A percentile compares a stretch with the other conserved stretches of the same genome.
phyloP scores from a whole-genome alignment of 2,888 invertebrate genomes.

The Capitulum mitella region DNA sequence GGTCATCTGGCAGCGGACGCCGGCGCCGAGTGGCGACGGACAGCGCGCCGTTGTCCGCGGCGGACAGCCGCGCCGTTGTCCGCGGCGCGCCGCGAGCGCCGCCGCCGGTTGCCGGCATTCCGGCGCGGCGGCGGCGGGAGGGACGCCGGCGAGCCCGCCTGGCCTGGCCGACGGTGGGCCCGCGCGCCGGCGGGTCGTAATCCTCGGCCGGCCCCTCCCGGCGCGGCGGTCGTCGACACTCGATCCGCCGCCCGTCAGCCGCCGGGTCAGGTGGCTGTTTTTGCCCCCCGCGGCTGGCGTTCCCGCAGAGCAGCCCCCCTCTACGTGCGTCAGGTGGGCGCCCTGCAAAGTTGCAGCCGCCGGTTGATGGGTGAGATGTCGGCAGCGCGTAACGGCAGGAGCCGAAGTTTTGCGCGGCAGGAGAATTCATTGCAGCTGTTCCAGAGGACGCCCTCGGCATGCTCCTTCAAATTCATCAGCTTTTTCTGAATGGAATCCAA shows the following conservation, averaged over 20 bases:
- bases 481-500: background rate
- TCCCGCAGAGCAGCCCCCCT: background rate
- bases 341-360: background rate
- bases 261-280: background rate
- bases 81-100: background rate
- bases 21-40: background rate
- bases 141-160: background rate
- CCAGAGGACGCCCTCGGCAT: too few relatives aligned
- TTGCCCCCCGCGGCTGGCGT: background rate
- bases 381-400: too few relatives aligned
- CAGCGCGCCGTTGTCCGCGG: background rate
- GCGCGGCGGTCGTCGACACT: too few relatives aligned
- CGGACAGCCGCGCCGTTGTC: background rate
- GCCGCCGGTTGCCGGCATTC: background rate
- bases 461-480: too few relatives aligned
- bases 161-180: too few relatives aligned
- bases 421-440: too few relatives aligned
- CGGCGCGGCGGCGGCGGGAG: too few relatives aligned
- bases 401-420: too few relatives aligned
- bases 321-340: background rate
- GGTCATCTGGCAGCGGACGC: background rate
- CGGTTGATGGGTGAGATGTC: too few relatives aligned
- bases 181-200: too few relatives aligned
- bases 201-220: too few relatives aligned
- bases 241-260: background rate